Conservation (phyloP, 2,888 invertebrate genomes). For the Tiphia femorata region DNA sequence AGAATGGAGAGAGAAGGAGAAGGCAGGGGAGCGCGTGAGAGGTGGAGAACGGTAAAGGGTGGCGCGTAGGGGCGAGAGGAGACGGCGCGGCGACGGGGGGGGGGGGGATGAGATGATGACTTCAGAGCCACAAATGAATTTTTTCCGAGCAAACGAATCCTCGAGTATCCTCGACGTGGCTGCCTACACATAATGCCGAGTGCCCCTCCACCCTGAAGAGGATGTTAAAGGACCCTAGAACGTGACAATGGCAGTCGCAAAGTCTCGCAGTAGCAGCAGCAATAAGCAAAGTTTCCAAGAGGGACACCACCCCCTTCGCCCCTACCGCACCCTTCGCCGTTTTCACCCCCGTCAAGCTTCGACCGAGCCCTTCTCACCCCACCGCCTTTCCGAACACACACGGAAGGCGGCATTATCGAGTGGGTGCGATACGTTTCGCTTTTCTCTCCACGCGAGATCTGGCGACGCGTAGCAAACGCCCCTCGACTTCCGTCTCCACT, state of each 20-base stretch:
- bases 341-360: background rate
- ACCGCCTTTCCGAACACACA: background rate
- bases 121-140: conserved; percentile 57
- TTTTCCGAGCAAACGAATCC: conserved; percentile 60
- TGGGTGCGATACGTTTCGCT: conserved; percentile 3
- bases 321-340: background rate
- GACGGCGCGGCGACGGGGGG: conserved; percentile 16
- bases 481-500: too few species aligned
- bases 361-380: background rate
- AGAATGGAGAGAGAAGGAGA: background rate
- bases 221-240: conserved; percentile 52
- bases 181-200: conserved; percentile 56
- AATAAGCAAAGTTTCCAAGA: conserved; percentile 38
- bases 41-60: background rate
- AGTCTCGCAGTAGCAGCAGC: conserved; percentile 44
- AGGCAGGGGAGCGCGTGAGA: background rate
- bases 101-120: background rate
- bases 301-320: background rate
- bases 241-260: conserved; percentile 55
- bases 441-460: too few species aligned
- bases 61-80: conserved; percentile 2
- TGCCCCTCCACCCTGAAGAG: conserved; percentile 49
- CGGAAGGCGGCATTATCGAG: conserved; percentile 4
- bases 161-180: conserved; percentile 54
- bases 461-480: too few species aligned